phyloP scores from a whole-genome alignment of 2,797 vertebrate genomes.

The Acrocephalus scirpaceus region DNA sequence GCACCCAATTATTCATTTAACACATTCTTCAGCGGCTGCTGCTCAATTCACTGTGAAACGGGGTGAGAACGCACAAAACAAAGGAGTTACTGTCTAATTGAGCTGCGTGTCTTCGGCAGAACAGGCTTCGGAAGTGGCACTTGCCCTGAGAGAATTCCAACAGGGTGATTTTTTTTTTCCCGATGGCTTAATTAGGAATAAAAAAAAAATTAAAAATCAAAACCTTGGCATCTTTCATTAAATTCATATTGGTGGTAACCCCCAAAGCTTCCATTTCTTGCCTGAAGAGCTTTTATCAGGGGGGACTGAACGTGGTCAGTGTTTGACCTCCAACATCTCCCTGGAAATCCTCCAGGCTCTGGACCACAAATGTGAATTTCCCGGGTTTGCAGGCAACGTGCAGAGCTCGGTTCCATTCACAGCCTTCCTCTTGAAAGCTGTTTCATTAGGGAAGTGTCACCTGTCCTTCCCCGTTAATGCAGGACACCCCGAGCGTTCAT shows the following conservation, averaged over 20 bases:
- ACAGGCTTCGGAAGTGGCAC: neutral
- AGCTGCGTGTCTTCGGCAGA: neutral
- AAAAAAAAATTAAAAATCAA: neutral
- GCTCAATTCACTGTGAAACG: neutral
- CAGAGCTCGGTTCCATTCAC: neutral
- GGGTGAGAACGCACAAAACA: conserved; percentile 27
- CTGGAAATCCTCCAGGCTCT: neutral
- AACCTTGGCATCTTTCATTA: neutral
- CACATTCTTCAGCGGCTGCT: neutral
- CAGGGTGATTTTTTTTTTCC: neutral
- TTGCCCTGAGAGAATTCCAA: neutral
- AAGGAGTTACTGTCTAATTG: neutral
- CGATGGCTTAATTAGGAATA: neutral
- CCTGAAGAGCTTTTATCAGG: neutral
- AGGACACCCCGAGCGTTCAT: neutral
- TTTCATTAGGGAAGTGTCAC: neutral
- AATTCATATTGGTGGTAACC: neutral
- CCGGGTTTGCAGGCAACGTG: neutral
- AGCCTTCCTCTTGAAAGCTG: neutral
- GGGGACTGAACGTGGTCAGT: neutral
- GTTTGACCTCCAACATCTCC: neutral
- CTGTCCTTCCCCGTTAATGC: neutral
- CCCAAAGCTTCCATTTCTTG: neutral
- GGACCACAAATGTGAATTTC: neutral
- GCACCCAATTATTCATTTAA: conserved; percentile 13